phyloP scores from a whole-genome alignment of 1,140 invertebrate species.

The Eupeodes corollae region DNA sequence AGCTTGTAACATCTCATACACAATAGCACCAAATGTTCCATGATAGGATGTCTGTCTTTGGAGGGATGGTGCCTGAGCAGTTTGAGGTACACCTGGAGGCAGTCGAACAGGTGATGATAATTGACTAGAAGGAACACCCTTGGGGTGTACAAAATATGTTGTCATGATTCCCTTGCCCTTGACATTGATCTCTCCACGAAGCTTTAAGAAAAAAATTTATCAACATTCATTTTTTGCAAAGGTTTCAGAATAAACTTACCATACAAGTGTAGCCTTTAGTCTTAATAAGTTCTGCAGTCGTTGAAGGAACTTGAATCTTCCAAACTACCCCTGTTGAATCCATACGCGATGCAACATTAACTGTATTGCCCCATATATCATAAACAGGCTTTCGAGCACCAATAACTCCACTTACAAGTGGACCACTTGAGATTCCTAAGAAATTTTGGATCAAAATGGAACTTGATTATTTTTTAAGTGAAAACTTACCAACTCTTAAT shows the following conservation, averaged over 20 bases:
- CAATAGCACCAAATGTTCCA: slow-evolving; percentile 70
- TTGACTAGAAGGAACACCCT: slow-evolving; percentile 41
- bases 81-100: slow-evolving; percentile 26
- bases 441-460: neutral
- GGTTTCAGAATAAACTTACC: slow-evolving; percentile 12
- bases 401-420: slow-evolving; percentile 92
- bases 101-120: slow-evolving; percentile 28
- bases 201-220: slow-evolving; percentile 51
- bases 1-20: slow-evolving; percentile 75
- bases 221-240: neutral
- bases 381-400: slow-evolving; percentile 95
- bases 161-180: slow-evolving; percentile 94
- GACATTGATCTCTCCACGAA: slow-evolving; percentile 73
- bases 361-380: slow-evolving; percentile 96
- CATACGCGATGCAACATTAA: slow-evolving; percentile 91
- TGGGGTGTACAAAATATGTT: slow-evolving; percentile 76
- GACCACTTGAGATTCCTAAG: slow-evolving; percentile 79
- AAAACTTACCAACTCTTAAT: slow-evolving; percentile 64
- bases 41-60: slow-evolving; percentile 58
- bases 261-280: slow-evolving; percentile 32
- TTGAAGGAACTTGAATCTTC: slow-evolving; percentile 75
- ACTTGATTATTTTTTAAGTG: slow-evolving; percentile 11
- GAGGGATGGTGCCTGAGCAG: slow-evolving; percentile 36
- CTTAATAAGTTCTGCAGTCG: slow-evolving; percentile 53
- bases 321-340: slow-evolving; percentile 81